Percentiles rank a stretch among this genome's conserved stretches.
phyloP scores from a whole-genome alignment of 2,888 invertebrate genomes.

The Rhopalosiphum nymphaeae region DNA sequence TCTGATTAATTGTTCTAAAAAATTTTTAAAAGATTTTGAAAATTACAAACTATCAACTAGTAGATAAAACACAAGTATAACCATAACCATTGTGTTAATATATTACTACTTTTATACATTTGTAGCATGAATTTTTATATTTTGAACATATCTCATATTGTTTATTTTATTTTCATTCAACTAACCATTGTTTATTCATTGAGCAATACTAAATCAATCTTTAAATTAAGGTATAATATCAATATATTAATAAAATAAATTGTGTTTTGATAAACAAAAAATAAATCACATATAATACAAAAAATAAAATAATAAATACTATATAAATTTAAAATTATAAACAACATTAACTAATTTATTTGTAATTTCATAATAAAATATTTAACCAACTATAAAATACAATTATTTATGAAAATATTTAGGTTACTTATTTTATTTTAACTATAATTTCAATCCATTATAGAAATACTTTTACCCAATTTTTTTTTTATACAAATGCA shows the following conservation, averaged over 20 bases:
- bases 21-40: neutral
- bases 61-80: neutral
- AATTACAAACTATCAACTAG: neutral
- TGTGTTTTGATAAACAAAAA: neutral
- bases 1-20: neutral
- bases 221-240: neutral
- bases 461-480: neutral
- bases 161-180: neutral
- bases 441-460: neutral
- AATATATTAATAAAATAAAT: neutral
- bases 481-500: neutral
- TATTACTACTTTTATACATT: neutral
- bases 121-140: neutral
- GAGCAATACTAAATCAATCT: neutral
- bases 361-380: neutral
- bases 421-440: neutral
- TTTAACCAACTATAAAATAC: neutral
- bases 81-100: neutral
- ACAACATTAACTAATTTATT: constrained; percentile 18
- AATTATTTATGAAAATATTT: neutral
- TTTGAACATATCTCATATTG: neutral
- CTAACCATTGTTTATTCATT: neutral
- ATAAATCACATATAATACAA: neutral
- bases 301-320: neutral
- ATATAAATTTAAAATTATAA: constrained; percentile 32